Base-by-base conservation (phyloP, 2,797 vertebrate species). In the Peromyscus aztecus region DNA sequence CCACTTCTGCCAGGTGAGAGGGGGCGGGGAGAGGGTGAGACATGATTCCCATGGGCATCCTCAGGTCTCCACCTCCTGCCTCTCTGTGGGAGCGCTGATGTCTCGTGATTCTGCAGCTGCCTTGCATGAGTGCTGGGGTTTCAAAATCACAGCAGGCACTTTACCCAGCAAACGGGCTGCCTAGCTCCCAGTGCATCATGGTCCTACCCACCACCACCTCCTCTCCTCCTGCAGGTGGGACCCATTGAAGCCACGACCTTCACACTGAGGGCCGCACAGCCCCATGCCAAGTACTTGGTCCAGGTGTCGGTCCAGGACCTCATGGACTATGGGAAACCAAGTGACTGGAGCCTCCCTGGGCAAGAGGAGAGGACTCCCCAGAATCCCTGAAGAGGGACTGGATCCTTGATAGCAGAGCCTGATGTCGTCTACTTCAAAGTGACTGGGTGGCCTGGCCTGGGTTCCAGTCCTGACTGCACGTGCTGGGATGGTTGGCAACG, bases 291-390 rank as follows among this genome's bases (percentile, higher is more conserved):
- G 57, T 97, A 98, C 49, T 96, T 40, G 19, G 0, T 98, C 61
- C 98, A 98, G 81, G 98, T 99, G 90, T 97, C 98, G 0, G 98
- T 98, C 21, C 97, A 97, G 95, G 98, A 98, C 57, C 5, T 98
- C 31, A 87, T 95, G 0, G 98, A 98, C 75, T 97, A 94, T 0
- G 98, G 98, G 11, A 90, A 98, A 0, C 24, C 29, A 29, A 99
- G 98, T 0, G 92, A 98, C 40, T 99, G 98, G 99, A 99, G 98
- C 81, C 76, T 52, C 63, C 29, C 52, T 0, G 23, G 69, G 34
- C 59, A 40, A 57, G 37, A 40, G 87, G 57, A 13, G 5, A 34
- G 40, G 65, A 29, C 4, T 0, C 61, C 24, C 49, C 49, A 49
- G 49, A 1, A 14, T 19, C 55, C 24, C 1, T 1, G 12, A 46